Evolutionary conservation across 1,140 invertebrate species (phyloP), one percentile per base, ranked within the genome.

Genomic region (Drosophila parabipectinata): DNA sequence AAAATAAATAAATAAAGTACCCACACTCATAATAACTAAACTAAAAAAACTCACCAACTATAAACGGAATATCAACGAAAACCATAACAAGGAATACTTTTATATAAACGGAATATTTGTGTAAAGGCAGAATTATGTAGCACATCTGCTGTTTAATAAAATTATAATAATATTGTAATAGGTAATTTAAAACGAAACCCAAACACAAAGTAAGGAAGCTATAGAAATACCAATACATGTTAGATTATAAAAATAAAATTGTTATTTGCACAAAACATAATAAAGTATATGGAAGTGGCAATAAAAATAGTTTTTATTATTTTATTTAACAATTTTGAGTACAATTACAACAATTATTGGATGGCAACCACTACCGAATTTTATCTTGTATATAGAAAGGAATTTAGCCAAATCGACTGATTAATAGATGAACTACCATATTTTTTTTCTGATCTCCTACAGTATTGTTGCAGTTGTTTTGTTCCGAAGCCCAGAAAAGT

Each of bases 241-340:
- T 74, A 55, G 50, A 51, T 41, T 41, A 77, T 58, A 64, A 71
- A 41, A 79, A 62, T 37, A 53, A 78, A 73, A 79, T 79, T 79
- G 77, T 79, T 79, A 79, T 79, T 78, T 78, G 77, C 76, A 79
- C 77, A 37, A 30, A 54, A 69, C 34, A 69, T 56, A 69, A 67
- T 68, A 69, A 68, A 56, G 68, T 28, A 57, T 68, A 68, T 56
- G 32, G 41, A 68, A 69, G 39, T 10, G 48, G 57, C 41, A 56
- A 26, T 26, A 45, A 24, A 41, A 26, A 26, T 15, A n/a, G 10
- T 62, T 12, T 8, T 45, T 18, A 15, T 9, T 6, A n/a, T n/a
- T 21, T 21, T 21, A 1, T 21, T 21, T 2, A 21, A 21, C 21
- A 21, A 21, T 21, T 21, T 21, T 21, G 21, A 21, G n/a, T n/a